Evolutionary conservation across 2,888 invertebrate species (phyloP), one percentile per base, ranked within the genome.

Genomic region (Drosophila setosimentum): DNA sequence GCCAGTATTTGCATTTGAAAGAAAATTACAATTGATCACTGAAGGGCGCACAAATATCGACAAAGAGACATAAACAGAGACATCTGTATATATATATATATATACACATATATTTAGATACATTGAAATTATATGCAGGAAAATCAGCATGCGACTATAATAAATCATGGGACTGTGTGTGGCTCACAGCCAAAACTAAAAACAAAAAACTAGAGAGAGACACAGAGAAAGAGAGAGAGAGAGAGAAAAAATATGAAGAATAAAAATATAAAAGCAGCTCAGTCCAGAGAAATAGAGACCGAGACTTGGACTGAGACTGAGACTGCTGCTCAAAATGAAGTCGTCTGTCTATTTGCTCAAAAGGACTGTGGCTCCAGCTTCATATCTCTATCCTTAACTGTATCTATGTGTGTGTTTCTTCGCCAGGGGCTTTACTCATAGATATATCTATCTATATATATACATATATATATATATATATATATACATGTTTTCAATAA

Each of bases 11-110:
- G 89, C 91, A 90, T 85, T 83, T 76, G 79, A 90, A 89, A 81
- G 89, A 83, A 90, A 84, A 89, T 90, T 86, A 89, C 87, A 83
- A 87, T 89, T 80, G 91, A 90, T 83, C 87, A 89, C 72, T 74
- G 57, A 81, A 71, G 61, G 55, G 64, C 33, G 37, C 51, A 64
- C 71, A 82, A 73, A 79, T 63, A 80, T 53, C n/a, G 63, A 57
- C 54, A 68, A 65, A 35, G 54, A 53, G 53, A 62, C 11, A 57
- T 57, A 60, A 45, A 67, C 51, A 72, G 27, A 68, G 55, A 66
- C 60, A 37, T 24, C 45, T 27, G n/a, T 32, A 55, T 32, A 10
- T n/a, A 32, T n/a, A 8, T 21, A 27, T 50, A 29, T 24, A 21
- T 21, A 37, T 21, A 10, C 16, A 24, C 35, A 30, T 24, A 21